phyloP scores from a whole-genome alignment of 2,888 invertebrate species.

The Acanthosoma haemorrhoidale region DNA sequence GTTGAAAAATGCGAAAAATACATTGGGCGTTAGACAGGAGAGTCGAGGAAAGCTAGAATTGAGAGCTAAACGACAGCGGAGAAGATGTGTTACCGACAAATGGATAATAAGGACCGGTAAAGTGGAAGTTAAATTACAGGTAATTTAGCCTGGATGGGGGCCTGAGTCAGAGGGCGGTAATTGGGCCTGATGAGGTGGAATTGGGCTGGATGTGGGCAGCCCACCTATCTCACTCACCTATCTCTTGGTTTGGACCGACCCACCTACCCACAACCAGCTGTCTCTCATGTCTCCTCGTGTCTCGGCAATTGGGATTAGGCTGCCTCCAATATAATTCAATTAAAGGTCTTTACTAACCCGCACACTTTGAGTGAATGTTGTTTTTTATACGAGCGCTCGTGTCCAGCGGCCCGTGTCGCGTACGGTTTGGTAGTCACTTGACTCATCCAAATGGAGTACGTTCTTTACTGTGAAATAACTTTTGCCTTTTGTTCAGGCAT shows the following conservation, averaged over 20 bases:
- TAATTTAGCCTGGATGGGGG: neutral
- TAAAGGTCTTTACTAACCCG: too few species aligned
- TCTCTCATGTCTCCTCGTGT: neutral
- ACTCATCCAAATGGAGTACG: too few species aligned
- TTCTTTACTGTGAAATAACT: too few species aligned
- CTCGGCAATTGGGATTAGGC: neutral
- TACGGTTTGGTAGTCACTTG: too few species aligned
- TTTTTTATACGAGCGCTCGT: too few species aligned
- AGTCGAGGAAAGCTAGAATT: neutral
- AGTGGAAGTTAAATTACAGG: conserved; percentile 1
- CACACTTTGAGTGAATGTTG: too few species aligned
- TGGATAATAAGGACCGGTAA: neutral
- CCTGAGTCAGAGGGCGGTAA: neutral
- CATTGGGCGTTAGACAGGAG: too few species aligned
- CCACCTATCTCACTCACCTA: neutral
- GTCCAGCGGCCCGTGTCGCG: too few species aligned
- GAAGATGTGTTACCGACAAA: neutral
- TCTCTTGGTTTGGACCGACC: neutral
- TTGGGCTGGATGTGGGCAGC: neutral
- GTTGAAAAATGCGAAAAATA: too few species aligned
- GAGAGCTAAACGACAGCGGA: neutral
- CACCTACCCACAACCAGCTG: neutral
- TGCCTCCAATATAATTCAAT: too few species aligned
- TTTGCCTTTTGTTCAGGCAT: too few species aligned
- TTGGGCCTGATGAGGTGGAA: neutral